phyloP scores from a whole-genome alignment of 2,797 vertebrate species.

The Dallia pectoralis region DNA sequence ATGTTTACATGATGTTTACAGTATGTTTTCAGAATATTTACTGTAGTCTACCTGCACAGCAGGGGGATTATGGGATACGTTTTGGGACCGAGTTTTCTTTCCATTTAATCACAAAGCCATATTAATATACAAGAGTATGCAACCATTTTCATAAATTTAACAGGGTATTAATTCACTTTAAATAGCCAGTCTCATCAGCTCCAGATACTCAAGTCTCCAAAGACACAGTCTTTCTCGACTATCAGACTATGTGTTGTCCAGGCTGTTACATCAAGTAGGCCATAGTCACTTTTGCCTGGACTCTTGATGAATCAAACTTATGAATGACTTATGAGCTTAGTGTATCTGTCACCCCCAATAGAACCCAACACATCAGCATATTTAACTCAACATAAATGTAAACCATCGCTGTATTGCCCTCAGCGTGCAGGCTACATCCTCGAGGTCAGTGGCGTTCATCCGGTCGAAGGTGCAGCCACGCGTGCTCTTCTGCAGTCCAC shows the following conservation, averaged over 20 bases:
- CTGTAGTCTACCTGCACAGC: background rate
- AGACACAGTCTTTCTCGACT: background rate
- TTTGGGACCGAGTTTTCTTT: background rate
- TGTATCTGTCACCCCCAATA: no score
- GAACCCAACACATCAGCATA: no score
- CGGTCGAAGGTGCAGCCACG: background rate
- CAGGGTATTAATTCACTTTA: background rate
- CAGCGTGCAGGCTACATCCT: background rate
- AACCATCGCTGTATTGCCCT: no score
- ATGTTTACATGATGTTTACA: no score
- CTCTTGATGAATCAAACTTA: background rate
- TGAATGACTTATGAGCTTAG: no score
- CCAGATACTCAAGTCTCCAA: background rate
- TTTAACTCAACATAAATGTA: no score
- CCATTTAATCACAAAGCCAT: background rate
- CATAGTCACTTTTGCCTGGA: background rate
- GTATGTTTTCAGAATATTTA: background rate
- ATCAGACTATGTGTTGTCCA: background rate
- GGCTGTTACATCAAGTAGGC: background rate
- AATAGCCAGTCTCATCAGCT: background rate
- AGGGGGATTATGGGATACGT: background rate
- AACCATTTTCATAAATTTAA: background rate
- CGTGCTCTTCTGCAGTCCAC: background rate
- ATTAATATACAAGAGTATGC: background rate
- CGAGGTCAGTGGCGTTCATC: background rate